Evolutionary conservation across 2,113 vertebrate genomes (phyloP).

Genomic region (Aphyosemion australe): DNA sequence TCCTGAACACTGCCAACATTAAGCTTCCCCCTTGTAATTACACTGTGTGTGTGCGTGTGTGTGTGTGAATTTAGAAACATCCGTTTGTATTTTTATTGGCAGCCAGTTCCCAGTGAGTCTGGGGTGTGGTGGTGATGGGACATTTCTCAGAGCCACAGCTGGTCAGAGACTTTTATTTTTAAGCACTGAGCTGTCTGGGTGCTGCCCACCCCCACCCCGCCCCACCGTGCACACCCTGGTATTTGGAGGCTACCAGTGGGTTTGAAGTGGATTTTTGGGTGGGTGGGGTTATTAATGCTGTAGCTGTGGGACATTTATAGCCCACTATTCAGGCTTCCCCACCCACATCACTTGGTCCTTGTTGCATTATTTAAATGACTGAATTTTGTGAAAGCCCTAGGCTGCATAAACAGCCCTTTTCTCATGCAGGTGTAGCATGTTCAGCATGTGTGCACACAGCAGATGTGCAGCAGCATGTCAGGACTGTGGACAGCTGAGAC

Average conservation of each 20-base stretch:
- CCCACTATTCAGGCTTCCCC: conserved; percentile 20
- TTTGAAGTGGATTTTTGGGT: conserved; percentile 31
- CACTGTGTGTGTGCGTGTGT: not conserved
- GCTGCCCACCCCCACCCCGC: conserved; percentile 27
- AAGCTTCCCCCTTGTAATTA: too few species aligned
- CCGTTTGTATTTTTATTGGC: conserved; percentile 59
- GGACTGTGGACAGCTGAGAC: too few species aligned
- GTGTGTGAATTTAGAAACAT: conserved; percentile 41
- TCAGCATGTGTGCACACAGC: too few species aligned
- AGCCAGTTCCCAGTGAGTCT: conserved; percentile 31
- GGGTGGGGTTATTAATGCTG: conserved; percentile 7
- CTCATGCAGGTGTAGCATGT: too few species aligned
- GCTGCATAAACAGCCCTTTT: too few species aligned
- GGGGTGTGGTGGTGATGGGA: conserved; percentile 33
- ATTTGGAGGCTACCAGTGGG: conserved; percentile 46
- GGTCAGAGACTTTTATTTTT: conserved; percentile 79
- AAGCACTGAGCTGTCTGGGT: conserved; percentile 79
- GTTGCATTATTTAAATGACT: too few species aligned
- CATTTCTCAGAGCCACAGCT: conserved; percentile 69
- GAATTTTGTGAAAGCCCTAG: too few species aligned
- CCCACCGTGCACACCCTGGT: too few species aligned
- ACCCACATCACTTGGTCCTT: conserved; percentile 14
- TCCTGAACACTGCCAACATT: too few species aligned
- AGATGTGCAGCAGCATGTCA: too few species aligned
- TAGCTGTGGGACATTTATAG: too few species aligned